These are phyloP conservation scores for Actenoides hombroni DNA, from an alignment of 2,113 vertebrate genomes.

Conservation along the genomic window DNA sequence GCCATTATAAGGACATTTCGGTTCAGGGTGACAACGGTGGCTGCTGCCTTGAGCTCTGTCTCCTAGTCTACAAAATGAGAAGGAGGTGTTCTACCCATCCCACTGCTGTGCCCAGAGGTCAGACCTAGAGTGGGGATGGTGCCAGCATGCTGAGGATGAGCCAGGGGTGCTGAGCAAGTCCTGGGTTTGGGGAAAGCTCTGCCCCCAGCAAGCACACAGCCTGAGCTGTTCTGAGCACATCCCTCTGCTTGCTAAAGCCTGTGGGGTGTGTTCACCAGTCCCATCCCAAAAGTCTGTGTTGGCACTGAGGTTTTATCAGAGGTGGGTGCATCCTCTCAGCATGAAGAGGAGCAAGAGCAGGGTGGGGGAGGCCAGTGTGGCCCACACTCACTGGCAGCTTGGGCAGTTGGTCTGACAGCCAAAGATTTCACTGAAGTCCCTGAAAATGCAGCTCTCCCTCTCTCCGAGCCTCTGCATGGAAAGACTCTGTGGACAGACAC, in stretches of 20 bases:
- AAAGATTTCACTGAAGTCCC: neutral
- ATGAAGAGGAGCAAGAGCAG: fast-evolving
- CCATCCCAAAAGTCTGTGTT: neutral
- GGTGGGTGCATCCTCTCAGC: fast-evolving
- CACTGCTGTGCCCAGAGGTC: fast-evolving
- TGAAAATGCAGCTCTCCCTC: neutral
- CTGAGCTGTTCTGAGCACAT: neutral
- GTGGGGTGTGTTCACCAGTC: neutral
- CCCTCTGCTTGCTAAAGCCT: fast-evolving
- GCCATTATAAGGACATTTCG: neutral
- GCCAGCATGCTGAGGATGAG: neutral
- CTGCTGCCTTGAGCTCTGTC: neutral
- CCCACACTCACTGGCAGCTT: neutral
- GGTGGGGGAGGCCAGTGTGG: neutral
- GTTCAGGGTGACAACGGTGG: neutral
- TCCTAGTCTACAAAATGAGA: neutral
- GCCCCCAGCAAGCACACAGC: fast-evolving
- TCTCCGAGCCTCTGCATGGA: neutral
- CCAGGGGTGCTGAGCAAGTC: neutral
- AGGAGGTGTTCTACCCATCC: neutral
- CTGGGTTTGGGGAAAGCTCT: neutral
- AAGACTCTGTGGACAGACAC: neutral
- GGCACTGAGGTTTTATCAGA: neutral
- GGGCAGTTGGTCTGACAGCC: neutral
- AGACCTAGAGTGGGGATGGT: neutral